Evolutionary conservation across 1,140 invertebrate genomes (phyloP).

Genomic region (Anthonomus grandis): DNA sequence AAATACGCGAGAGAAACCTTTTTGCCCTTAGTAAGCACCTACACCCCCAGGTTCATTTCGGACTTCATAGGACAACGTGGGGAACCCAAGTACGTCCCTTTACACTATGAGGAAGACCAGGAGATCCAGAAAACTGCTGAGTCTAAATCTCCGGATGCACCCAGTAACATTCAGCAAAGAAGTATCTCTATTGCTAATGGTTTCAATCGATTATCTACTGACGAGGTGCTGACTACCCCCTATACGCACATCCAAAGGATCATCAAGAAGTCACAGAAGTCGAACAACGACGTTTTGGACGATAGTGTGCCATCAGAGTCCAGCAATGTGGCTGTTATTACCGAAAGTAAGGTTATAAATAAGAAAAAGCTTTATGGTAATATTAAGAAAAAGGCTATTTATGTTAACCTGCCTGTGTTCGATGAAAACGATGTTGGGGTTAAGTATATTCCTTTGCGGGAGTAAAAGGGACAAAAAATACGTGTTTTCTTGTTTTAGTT

Average conservation of each 20-base stretch:
- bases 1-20: constrained; percentile 73
- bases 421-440: constrained; percentile 33
- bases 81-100: constrained; percentile 41
- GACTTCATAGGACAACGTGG: constrained; percentile 42
- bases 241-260: constrained; percentile 44
- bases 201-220: no score
- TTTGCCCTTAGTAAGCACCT: constrained; percentile 69
- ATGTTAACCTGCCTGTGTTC: constrained; percentile 45
- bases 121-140: background rate
- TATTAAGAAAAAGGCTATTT: constrained; percentile 36
- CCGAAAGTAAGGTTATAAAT: constrained; percentile 24
- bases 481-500: no score
- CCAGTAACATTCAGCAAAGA: background rate
- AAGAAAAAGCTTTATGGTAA: constrained; percentile 14
- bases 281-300: background rate
- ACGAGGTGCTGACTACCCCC: constrained; percentile 25
- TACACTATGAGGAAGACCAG: constrained; percentile 35
- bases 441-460: constrained; percentile 43
- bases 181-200: no score
- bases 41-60: constrained; percentile 61
- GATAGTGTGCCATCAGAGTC: background rate
- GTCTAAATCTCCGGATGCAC: no score
- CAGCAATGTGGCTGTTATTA: background rate
- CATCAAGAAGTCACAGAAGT: constrained; percentile 17
- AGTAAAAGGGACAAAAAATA: no score